Conservation (phyloP, 1,140 invertebrate species). For the Drosophila murphyi region DNA sequence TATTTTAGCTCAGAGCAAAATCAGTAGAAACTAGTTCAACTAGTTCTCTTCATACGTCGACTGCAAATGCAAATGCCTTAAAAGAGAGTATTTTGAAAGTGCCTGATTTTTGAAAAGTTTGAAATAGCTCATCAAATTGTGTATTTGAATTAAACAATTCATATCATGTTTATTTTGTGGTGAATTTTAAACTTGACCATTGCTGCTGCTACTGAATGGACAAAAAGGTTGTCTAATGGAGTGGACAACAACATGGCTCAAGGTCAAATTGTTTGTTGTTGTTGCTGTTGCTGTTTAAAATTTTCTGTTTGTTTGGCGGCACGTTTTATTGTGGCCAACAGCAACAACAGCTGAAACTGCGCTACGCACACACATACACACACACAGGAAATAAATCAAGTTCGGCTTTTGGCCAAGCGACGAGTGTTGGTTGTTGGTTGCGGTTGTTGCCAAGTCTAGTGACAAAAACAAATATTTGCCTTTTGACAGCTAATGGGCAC, state of each 20-base stretch:
- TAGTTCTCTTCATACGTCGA: too few relatives aligned
- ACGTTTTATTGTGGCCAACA: slow-evolving; percentile 68
- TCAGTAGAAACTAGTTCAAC: too few relatives aligned
- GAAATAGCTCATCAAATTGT: too few relatives aligned
- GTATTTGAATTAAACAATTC: too few relatives aligned
- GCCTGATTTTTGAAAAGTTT: too few relatives aligned
- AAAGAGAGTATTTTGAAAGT: too few relatives aligned
- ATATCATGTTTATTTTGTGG: neutral
- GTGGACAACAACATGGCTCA: slow-evolving; percentile 41
- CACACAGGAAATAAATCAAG: slow-evolving; percentile 80
- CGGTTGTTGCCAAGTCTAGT: slow-evolving; percentile 37
- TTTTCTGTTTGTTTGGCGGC: slow-evolving; percentile 60
- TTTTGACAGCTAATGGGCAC: slow-evolving; percentile 80
- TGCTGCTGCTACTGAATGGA: neutral
- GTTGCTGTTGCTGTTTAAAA: slow-evolving; percentile 38
- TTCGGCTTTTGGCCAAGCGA: slow-evolving; percentile 68
- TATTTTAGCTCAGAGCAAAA: too few relatives aligned
- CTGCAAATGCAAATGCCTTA: too few relatives aligned
- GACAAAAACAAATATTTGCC: slow-evolving; percentile 77
- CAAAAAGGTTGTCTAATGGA: slow-evolving; percentile 25
- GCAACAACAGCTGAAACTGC: slow-evolving; percentile 5
- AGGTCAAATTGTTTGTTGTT: slow-evolving; percentile 59
- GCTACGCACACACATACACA: slow-evolving; percentile 28
- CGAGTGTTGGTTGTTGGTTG: slow-evolving; percentile 16
- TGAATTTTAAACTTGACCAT: slow-evolving; percentile 18